Evolutionary conservation across 2,888 invertebrate genomes (phyloP).

Genomic region (Cinara cedri): DNA sequence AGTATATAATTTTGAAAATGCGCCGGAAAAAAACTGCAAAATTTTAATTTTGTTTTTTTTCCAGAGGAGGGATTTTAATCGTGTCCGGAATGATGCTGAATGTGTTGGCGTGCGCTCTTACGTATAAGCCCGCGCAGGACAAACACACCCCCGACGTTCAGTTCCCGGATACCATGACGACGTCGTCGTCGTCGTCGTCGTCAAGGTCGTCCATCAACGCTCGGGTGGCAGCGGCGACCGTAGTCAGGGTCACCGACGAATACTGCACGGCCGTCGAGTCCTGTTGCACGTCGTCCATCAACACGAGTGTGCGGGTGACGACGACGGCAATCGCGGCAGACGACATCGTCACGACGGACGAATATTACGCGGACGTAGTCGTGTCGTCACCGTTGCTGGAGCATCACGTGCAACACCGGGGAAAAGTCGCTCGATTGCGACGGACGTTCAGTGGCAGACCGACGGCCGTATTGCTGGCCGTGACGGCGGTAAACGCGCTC

Average conservation of each 20-base stretch:
- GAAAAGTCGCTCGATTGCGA: neutral
- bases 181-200: neutral
- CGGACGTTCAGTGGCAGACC: neutral
- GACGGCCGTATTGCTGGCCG: neutral
- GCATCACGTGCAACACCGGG: neutral
- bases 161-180: too few relatives aligned
- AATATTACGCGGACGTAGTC: neutral
- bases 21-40: too few relatives aligned
- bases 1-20: too few relatives aligned
- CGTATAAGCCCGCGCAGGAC: neutral
- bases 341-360: neutral
- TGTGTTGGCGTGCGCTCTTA: constrained; percentile 27
- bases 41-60: neutral
- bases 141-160: neutral
- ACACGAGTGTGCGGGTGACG: too few relatives aligned
- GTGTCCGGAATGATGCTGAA: constrained; percentile 40
- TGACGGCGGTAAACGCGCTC: constrained; percentile 1
- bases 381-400: too few relatives aligned
- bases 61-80: constrained; percentile 41
- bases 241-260: neutral
- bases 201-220: neutral
- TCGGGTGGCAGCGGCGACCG: neutral
- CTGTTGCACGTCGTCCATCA: neutral
- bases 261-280: neutral
- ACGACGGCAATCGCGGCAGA: too few relatives aligned